Evolutionary conservation across 2,888 invertebrate genomes (phyloP), one percentile per base, ranked within the genome.

Genomic region (Iselma pallidipennis): DNA sequence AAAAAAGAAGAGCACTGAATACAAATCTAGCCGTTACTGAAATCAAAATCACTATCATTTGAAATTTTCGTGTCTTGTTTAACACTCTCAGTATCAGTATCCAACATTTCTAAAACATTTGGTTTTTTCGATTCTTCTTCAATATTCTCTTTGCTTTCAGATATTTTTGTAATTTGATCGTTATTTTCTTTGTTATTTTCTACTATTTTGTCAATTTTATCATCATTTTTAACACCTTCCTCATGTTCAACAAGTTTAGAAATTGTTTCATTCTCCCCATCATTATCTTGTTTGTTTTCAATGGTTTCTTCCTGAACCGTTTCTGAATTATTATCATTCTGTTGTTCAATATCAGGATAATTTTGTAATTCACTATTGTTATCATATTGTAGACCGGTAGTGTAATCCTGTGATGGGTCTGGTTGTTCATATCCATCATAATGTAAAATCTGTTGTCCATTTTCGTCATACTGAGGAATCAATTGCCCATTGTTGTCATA

Each of bases 21-120:
- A n/a, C 9, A 14, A 2, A 51, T 45, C 61, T 66, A 68, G 48
- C 53, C 66, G 59, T 73, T 75, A 68, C 79, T 81, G 67, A 81
- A 78, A 70, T 80, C 80, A 71, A 82, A 82, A 75, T 82, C 82
- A 71, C 80, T 81, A 52, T 81, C 81, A 64, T 79, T 79, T 6
- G 81, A 78, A 33, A 76, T 66, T 70, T 78, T 79, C 16, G 76
- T 76, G 4, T 76, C 76, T 67, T 77, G 78, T 59, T 72, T 73
- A n/a, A 66, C 50, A 63, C 77, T 79, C 67, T 81, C 81, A 4
- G 80, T 78, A 63, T 82, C 82, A 0, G 81, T 81, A 63, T 81
- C 81, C 49, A 82, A 68, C 68, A 82, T 74, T 25, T 81, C 77
- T 68, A 80, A 68, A 9, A 82, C 76, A 59, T 80, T 79, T 51